A percentile compares a stretch with the other conserved stretches of the same genome.
Conservation (phyloP, 2,888 invertebrate genomes). For the Melieria crassipennis region DNA sequence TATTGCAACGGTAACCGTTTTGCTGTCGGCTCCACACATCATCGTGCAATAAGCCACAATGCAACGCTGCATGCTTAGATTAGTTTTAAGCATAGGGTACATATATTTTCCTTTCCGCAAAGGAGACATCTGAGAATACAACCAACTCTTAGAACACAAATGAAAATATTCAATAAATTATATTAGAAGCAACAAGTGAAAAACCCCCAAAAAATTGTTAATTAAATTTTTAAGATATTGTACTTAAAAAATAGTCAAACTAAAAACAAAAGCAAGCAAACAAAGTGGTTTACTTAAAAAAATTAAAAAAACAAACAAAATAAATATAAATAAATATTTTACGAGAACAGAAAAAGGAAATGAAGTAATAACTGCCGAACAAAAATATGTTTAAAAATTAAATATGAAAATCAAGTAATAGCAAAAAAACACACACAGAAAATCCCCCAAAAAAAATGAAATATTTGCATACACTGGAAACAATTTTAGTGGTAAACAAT, state of each 20-base stretch:
- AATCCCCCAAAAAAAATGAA: conserved; percentile 19
- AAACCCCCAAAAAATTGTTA: conserved; percentile 53
- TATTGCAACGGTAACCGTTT: conserved; percentile 90
- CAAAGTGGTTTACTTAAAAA: conserved; percentile 45
- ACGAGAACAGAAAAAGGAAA: conserved; percentile 45
- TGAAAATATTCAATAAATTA: conserved; percentile 43
- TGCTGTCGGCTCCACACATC: conserved; percentile 92
- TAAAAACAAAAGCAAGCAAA: conserved; percentile 33
- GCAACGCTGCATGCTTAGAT: conserved; percentile 35
- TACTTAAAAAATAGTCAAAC: conserved; percentile 41
- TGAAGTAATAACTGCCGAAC: conserved; percentile 53
- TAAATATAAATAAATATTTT: conserved; percentile 39
- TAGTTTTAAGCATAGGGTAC: conserved; percentile 39
- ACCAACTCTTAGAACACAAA: conserved; percentile 19
- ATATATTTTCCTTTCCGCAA: conserved; percentile 17
- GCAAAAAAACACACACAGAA: conserved; percentile 33
- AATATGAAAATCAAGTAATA: conserved; percentile 31
- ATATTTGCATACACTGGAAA: conserved; percentile 18
- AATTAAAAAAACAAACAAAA: conserved; percentile 37
- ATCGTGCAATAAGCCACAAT: conserved; percentile 81
- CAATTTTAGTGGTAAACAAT: conserved; percentile 41
- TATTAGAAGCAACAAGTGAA: conserved; percentile 27
- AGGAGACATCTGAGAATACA: conserved; percentile 36
- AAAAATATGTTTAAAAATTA: conserved; percentile 46
- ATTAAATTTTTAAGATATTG: conserved; percentile 60